Conservation (phyloP, 23 tunicate species). For the Halocynthia aurantium region DNA sequence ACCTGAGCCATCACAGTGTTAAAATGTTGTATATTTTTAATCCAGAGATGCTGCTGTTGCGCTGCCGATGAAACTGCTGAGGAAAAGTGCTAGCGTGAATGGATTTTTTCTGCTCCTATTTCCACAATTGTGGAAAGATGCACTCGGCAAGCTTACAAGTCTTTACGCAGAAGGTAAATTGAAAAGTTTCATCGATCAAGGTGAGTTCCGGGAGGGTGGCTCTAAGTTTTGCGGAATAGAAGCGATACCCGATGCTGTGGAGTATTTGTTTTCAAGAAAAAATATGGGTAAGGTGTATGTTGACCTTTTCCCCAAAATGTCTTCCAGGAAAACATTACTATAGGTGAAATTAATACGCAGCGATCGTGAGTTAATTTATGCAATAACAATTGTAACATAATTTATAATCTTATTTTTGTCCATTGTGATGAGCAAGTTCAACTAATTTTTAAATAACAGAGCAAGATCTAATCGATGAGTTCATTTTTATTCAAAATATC, state of each 20-base stretch:
- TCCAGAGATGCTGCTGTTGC: slow-evolving; percentile 70
- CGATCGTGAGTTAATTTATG: too few species aligned
- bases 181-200: slow-evolving; percentile 43
- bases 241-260: slow-evolving; percentile 77
- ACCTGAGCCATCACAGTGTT: too few species aligned
- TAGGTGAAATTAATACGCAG: not conserved
- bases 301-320: slow-evolving; percentile 13
- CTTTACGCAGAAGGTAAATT: slow-evolving; percentile 27
- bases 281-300: slow-evolving; percentile 92
- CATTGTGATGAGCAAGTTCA: too few species aligned
- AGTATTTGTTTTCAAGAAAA: slow-evolving; percentile 86
- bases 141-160: slow-evolving; percentile 39
- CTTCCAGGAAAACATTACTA: not conserved
- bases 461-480: too few species aligned
- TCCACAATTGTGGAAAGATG: slow-evolving; percentile 49
- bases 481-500: too few species aligned
- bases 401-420: too few species aligned
- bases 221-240: slow-evolving; percentile 79
- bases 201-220: slow-evolving; percentile 37
- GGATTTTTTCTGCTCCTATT: slow-evolving; percentile 92
- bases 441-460: too few species aligned
- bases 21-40: too few species aligned
- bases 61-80: slow-evolving; percentile 86
- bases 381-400: too few species aligned
- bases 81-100: slow-evolving; percentile 83